Conservation (phyloP, 2,888 invertebrate genomes). For the Chironomus riparius region DNA sequence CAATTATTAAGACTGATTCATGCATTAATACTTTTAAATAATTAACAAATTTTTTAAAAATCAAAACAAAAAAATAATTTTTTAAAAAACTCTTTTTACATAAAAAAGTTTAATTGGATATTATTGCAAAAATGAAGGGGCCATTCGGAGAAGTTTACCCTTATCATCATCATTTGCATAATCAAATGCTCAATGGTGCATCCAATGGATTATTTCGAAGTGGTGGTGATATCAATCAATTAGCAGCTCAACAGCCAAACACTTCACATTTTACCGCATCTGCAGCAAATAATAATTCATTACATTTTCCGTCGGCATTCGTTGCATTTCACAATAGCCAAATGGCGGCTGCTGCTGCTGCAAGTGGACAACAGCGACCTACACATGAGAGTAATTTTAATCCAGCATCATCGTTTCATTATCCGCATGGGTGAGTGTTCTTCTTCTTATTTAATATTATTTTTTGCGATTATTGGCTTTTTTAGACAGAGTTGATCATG, state of each 20-base stretch:
- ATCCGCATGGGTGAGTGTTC: constrained; percentile 30
- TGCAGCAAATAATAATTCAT: constrained; percentile 34
- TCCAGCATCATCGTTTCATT: constrained; percentile 29
- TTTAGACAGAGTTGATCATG: not conserved
- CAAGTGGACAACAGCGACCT: constrained; percentile 19
- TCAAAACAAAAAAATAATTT: not conserved
- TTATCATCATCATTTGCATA: constrained; percentile 22
- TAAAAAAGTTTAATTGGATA: not conserved
- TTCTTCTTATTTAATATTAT: not conserved
- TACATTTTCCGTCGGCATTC: constrained; percentile 50
- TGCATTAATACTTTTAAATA: not conserved
- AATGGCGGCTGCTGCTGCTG: constrained; percentile 45
- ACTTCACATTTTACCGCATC: not conserved
- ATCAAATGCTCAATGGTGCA: constrained; percentile 20
- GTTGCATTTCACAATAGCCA: constrained; percentile 53
- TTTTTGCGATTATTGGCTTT: not conserved
- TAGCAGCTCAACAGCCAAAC: not conserved
- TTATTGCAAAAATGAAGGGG: not conserved
- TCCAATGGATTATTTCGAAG: constrained; percentile 25
- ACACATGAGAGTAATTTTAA: constrained; percentile 27
- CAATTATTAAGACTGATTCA: not conserved
- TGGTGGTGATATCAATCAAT: constrained; percentile 1
- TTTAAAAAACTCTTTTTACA: not conserved
- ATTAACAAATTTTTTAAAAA: not conserved
- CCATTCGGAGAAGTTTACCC: constrained; percentile 22